Conservation (phyloP, 2,113 vertebrate species). For the Physeter macrocephalus region DNA sequence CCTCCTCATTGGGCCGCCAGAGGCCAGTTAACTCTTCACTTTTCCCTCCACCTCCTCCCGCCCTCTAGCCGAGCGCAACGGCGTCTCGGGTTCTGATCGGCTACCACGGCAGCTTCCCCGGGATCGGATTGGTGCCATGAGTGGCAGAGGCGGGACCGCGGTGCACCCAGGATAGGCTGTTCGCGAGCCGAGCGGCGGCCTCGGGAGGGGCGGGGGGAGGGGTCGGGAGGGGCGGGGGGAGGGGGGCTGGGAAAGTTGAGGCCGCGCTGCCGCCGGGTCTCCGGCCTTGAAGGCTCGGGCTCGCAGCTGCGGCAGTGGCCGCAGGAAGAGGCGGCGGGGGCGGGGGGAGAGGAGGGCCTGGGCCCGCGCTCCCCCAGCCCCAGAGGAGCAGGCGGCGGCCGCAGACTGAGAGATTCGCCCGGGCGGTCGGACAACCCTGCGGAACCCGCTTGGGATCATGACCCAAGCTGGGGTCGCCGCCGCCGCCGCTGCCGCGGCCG, state of each 20-base stretch:
- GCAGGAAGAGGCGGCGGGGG: constrained; percentile 58
- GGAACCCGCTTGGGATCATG: constrained; percentile 74
- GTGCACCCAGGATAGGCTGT: constrained; percentile 56
- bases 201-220: constrained; percentile 61
- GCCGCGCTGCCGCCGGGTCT: constrained; percentile 66
- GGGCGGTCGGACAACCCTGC: constrained; percentile 29
- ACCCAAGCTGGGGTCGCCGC: constrained; percentile 73
- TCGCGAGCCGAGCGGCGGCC: neutral
- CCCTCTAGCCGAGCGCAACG: neutral
- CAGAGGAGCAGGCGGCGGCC: constrained; percentile 52
- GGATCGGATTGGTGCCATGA: neutral
- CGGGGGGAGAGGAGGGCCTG: constrained; percentile 72
- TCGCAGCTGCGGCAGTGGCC: constrained; percentile 61
- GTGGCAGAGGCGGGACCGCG: constrained; percentile 21
- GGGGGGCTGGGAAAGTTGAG: constrained; percentile 73
- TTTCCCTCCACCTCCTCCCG: constrained; percentile 50
- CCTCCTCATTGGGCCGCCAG: constrained; percentile 64
- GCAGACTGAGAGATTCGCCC: constrained; percentile 17
- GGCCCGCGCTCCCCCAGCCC: constrained; percentile 68
- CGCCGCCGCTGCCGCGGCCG: constrained; percentile 49
- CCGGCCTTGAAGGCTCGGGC: constrained; percentile 67
- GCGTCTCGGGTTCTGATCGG: constrained; percentile 6
- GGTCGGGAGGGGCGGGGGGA: constrained; percentile 64
- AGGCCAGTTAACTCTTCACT: neutral
- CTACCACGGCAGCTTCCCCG: neutral